Evolutionary conservation across 2,113 vertebrate genomes (phyloP).

Genomic region (Gila orcuttii): DNA sequence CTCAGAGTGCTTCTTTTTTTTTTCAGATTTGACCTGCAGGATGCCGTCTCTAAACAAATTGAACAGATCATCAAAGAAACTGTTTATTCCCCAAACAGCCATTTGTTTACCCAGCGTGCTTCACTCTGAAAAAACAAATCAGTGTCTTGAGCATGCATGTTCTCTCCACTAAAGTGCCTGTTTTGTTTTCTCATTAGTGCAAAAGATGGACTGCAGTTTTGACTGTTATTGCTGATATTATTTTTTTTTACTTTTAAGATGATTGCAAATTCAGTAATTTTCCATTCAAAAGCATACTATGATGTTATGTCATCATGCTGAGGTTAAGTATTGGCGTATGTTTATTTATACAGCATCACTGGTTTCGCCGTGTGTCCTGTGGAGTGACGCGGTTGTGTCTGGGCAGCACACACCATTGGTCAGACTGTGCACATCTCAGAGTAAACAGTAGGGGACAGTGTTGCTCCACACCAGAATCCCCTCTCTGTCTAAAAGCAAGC

Average conservation of each 20-base stretch:
- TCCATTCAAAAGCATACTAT: neutral
- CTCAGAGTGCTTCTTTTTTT: neutral
- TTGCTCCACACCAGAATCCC: constrained; percentile 30
- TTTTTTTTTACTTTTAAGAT: neutral
- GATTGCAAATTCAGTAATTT: neutral
- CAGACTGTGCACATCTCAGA: neutral
- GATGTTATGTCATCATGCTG: neutral
- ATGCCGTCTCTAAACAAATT: neutral
- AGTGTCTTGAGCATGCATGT: neutral
- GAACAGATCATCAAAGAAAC: neutral
- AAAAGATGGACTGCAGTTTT: neutral
- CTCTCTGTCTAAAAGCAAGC: neutral
- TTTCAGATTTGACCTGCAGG: neutral
- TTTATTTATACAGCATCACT: neutral
- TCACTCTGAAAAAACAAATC: constrained; percentile 7
- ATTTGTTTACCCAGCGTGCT: neutral
- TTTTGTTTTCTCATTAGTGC: constrained; percentile 28
- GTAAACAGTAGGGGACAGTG: constrained; percentile 59
- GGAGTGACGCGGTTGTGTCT: neutral
- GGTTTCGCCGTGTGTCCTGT: neutral
- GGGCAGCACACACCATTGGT: neutral
- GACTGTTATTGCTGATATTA: neutral
- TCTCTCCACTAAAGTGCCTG: constrained; percentile 16
- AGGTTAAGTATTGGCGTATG: neutral
- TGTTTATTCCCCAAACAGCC: neutral